Evolutionary conservation across 2,888 invertebrate species (phyloP).

Genomic region (Pseudococcus longispinus): DNA sequence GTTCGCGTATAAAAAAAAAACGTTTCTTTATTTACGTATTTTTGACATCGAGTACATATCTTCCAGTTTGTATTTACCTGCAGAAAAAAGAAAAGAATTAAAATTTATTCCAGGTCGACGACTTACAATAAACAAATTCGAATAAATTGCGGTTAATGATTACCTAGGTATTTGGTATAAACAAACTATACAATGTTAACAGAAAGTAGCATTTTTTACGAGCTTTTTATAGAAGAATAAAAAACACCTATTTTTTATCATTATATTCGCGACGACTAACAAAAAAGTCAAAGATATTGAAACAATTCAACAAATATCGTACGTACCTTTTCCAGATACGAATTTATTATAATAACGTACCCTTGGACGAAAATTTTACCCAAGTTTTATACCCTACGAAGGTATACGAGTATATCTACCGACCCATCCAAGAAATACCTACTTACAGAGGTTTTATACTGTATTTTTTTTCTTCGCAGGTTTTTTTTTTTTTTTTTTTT

Average conservation of each 20-base stretch:
- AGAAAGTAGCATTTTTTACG: not conserved
- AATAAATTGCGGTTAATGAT: not conserved
- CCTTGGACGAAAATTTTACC: not conserved
- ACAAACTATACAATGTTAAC: not conserved
- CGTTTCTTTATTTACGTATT: slow-evolving; percentile 28
- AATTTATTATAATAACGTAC: not conserved
- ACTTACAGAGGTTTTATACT: too few species aligned
- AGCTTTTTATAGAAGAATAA: not conserved
- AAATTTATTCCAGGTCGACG: not conserved
- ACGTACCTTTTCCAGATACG: not conserved
- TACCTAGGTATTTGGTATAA: not conserved
- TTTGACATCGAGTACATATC: slow-evolving; percentile 48
- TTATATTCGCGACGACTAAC: too few species aligned
- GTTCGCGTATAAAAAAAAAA: not conserved
- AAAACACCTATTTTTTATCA: not conserved
- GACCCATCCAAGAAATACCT: too few species aligned
- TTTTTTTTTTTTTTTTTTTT: too few species aligned
- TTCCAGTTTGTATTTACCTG: slow-evolving; percentile 43
- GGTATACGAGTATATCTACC: not conserved
- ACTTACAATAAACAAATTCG: not conserved
- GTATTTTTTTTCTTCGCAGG: too few species aligned
- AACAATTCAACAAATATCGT: not conserved
- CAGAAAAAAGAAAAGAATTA: not conserved
- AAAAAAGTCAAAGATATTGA: not conserved
- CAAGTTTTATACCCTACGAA: not conserved